phyloP scores from a whole-genome alignment of 2,888 invertebrate genomes.

The Craniophora ligustri region DNA sequence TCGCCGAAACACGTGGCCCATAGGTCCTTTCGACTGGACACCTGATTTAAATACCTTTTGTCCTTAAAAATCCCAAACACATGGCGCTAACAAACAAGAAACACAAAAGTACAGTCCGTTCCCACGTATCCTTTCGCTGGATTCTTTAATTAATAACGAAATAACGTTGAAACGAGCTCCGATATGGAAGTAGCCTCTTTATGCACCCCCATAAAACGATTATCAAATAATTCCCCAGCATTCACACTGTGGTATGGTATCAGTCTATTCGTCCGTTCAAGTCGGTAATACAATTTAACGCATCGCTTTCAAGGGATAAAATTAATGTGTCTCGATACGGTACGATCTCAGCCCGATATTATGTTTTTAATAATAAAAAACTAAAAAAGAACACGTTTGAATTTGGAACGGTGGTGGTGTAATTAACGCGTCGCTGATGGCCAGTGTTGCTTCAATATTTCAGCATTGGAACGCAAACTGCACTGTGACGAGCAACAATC shows the following conservation, averaged over 20 bases:
- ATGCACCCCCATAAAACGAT: slow-evolving; percentile 85
- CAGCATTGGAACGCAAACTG: slow-evolving; percentile 52
- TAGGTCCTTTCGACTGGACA: slow-evolving; percentile 61
- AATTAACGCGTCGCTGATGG: slow-evolving; percentile 47
- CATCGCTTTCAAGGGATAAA: slow-evolving; percentile 67
- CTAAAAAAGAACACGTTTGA: slow-evolving; percentile 54
- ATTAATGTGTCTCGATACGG: slow-evolving; percentile 68
- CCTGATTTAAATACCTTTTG: slow-evolving; percentile 80
- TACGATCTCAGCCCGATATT: slow-evolving; percentile 63
- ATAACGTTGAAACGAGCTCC: slow-evolving; percentile 68
- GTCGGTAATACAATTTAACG: slow-evolving; percentile 81
- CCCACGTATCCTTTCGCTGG: slow-evolving; percentile 82
- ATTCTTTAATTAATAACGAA: slow-evolving; percentile 84
- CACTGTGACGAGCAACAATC: slow-evolving; percentile 38
- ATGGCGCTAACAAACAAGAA: slow-evolving; percentile 70
- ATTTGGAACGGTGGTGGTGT: slow-evolving; percentile 59
- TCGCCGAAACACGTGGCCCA: slow-evolving; percentile 72
- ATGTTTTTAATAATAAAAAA: slow-evolving; percentile 60
- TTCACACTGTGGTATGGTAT: slow-evolving; percentile 72
- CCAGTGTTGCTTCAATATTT: slow-evolving; percentile 49
- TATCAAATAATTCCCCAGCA: slow-evolving; percentile 81
- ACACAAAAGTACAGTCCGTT: slow-evolving; percentile 67
- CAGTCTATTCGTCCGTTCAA: slow-evolving; percentile 73
- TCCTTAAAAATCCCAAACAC: slow-evolving; percentile 75
- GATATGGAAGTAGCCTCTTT: slow-evolving; percentile 83